Evolutionary conservation across 2,113 vertebrate genomes (phyloP).

Genomic region (Coptodon rendalli): DNA sequence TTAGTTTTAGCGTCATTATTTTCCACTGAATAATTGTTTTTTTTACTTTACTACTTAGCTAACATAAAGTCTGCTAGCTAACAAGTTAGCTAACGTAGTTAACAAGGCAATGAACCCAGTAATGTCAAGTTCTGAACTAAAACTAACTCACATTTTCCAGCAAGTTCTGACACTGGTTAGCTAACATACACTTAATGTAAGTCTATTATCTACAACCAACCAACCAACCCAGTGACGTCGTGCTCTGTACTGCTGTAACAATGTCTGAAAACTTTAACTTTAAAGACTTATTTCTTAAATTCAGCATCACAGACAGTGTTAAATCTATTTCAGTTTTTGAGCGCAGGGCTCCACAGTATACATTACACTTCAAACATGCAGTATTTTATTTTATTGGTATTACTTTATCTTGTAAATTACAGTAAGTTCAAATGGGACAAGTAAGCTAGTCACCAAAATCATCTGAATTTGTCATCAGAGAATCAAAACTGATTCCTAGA

Average conservation of each 20-base stretch:
- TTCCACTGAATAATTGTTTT: background rate
- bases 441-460: background rate
- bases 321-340: background rate
- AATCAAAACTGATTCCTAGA: background rate
- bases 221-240: background rate
- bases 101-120: background rate
- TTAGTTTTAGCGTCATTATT: background rate
- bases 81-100: background rate
- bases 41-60: background rate
- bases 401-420: background rate
- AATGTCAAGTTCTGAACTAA: background rate
- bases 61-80: background rate
- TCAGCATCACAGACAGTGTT: background rate
- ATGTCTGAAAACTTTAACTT: background rate
- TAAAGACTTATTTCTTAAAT: background rate
- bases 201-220: background rate
- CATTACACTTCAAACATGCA: background rate
- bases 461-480: background rate
- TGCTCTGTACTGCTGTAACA: background rate
- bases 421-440: background rate
- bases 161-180: background rate
- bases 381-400: background rate
- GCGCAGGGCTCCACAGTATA: background rate
- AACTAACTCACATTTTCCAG: background rate
- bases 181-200: background rate